Evolutionary conservation across 2,113 vertebrate species (phyloP).

Genomic region (Acrocephalus kingi): DNA sequence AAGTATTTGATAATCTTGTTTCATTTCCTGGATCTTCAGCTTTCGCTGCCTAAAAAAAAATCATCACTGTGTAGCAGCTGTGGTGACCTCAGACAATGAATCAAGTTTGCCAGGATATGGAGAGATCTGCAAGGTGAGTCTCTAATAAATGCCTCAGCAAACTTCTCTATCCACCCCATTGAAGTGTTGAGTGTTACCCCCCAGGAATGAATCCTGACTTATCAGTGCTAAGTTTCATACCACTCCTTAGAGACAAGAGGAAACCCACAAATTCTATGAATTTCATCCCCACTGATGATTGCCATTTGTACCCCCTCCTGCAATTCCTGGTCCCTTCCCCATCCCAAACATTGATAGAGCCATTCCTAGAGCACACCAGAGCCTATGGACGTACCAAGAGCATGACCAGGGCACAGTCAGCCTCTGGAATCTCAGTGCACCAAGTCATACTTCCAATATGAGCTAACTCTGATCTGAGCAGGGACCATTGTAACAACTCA

Average conservation of each 20-base stretch:
- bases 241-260: neutral
- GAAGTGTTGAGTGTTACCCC: neutral
- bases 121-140: neutral
- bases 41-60: neutral
- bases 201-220: neutral
- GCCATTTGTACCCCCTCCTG: neutral
- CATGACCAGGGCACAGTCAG: neutral
- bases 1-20: neutral
- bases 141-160: neutral
- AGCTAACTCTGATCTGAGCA: neutral
- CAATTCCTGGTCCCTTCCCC: neutral
- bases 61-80: neutral
- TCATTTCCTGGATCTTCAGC: neutral
- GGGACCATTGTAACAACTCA: rapidly evolving
- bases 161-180: neutral
- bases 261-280: neutral
- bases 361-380: neutral
- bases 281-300: neutral
- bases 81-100: neutral
- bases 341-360: neutral
- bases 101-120: neutral
- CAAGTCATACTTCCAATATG: neutral
- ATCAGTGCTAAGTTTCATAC: neutral
- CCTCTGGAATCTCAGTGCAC: neutral
- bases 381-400: rapidly evolving